These are phyloP conservation scores for Pseudococcus longispinus DNA, from an alignment of 2,888 invertebrate genomes.

Conservation along the genomic window DNA sequence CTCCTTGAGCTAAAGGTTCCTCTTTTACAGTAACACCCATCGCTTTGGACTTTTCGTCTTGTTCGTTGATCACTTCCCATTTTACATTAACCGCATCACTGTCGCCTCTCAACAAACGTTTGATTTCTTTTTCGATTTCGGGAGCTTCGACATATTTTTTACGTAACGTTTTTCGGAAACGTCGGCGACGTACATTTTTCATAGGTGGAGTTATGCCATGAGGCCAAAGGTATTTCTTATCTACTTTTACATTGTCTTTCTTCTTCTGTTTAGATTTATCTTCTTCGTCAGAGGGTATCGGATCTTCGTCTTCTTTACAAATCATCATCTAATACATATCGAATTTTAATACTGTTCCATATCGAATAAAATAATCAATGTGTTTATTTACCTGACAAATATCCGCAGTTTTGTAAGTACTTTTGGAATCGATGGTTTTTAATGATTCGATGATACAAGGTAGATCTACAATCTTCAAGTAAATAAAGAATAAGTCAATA, in stretches of 20 bases:
- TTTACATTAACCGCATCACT: slow-evolving; percentile 89
- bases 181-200: slow-evolving; percentile 90
- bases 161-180: slow-evolving; percentile 92
- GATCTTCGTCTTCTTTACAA: slow-evolving; percentile 88
- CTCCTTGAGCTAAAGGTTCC: slow-evolving; percentile 59
- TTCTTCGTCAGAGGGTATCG: slow-evolving; percentile 77
- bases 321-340: slow-evolving; percentile 70
- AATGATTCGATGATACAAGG: slow-evolving; percentile 91
- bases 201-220: slow-evolving; percentile 96
- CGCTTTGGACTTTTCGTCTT: slow-evolving; percentile 68
- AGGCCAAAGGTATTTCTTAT: slow-evolving; percentile 92
- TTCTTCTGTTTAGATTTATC: slow-evolving; percentile 80
- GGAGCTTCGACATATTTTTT: slow-evolving; percentile 98
- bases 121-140: slow-evolving; percentile 91
- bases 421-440: slow-evolving; percentile 95
- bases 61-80: slow-evolving; percentile 89
- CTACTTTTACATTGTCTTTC: slow-evolving; percentile 83
- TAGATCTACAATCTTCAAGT: slow-evolving; percentile 78
- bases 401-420: slow-evolving; percentile 97
- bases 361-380: not conserved
- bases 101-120: slow-evolving; percentile 68
- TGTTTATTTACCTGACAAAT: slow-evolving; percentile 77
- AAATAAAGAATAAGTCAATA: not conserved
- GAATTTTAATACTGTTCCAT: not conserved
- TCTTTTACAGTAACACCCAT: slow-evolving; percentile 60